A percentile compares a stretch with the other conserved stretches of the same genome.
phyloP scores from a whole-genome alignment of 92 coral and sea anemone species.

The Epizoanthus ramosus region DNA sequence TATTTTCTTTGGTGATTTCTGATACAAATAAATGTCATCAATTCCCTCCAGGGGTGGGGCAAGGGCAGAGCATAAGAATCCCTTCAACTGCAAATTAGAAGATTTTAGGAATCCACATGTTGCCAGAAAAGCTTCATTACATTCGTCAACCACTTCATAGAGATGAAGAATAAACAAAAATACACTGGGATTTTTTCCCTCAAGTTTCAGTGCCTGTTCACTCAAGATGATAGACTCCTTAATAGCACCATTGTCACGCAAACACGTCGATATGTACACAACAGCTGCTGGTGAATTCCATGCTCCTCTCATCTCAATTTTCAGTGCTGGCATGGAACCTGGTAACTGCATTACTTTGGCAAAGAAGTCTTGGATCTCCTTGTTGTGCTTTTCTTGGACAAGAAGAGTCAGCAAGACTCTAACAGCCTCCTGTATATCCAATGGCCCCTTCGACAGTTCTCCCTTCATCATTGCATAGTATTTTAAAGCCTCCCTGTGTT shows the following conservation, averaged over 20 bases:
- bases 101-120: conserved; percentile 19
- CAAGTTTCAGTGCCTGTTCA: conserved; percentile 42
- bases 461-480: conserved; percentile 49
- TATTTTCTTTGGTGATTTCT: conserved; percentile 5
- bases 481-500: conserved; percentile 42
- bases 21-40: conserved; percentile 31
- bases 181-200: conserved; percentile 46
- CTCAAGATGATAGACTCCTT: conserved; percentile 35
- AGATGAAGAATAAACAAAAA: conserved; percentile 55
- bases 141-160: conserved; percentile 50
- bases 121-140: conserved; percentile 46
- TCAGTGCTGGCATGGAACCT: conserved; percentile 52
- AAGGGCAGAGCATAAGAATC: conserved; percentile 36
- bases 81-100: conserved; percentile 18
- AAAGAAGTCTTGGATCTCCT: conserved; percentile 34
- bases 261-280: conserved; percentile 50
- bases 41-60: conserved; percentile 42
- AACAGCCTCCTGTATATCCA: conserved; percentile 50
- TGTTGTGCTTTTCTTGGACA: conserved; percentile 32
- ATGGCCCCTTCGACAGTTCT: conserved; percentile 31
- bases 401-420: conserved; percentile 42
- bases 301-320: conserved; percentile 37
- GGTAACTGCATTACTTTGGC: conserved; percentile 34
- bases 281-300: conserved; percentile 51
- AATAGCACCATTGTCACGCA: conserved; percentile 56